Base-by-base conservation (phyloP, 2,888 invertebrate species). In the Lacanobia oleracea region DNA sequence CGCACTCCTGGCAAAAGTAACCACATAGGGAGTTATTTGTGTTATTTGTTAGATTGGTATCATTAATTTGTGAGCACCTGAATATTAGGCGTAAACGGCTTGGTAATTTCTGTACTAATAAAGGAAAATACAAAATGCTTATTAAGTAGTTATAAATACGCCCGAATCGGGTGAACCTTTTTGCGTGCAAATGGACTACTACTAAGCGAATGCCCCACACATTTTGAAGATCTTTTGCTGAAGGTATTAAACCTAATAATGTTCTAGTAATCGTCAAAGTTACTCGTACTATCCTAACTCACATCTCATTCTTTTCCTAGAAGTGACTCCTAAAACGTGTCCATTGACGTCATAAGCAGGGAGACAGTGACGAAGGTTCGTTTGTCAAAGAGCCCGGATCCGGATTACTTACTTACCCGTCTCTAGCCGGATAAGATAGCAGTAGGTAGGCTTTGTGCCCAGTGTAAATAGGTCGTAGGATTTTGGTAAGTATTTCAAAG, bases 321-420 rank as follows among this genome's bases (percentile, higher is more conserved):
- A 54, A 62, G 14, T 43, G n/a, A 33, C 37, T 54, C 9, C 23
- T 56, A 40, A 37, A 61, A 33, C 33, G 51, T 64, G 56, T 57
- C 43, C 27, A 43, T 65, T 75, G 48, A 48, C 18, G 53, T 81
- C 81, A 69, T 66, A 33, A 59, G 23, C 65, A 62, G 43, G 3
- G 9, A 1, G 77, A 66, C 81, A 66, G 71, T 81, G 78, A 78
- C 53, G 65, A 66, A 59, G 81, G 78, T 81, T 21, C 71, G 64
- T 48, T 63, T 57, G 68, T 27, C 40, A 64, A 69, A 69, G 64
- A 53, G 12, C 18, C n/a, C 12, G 2, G 23, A 70, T 40, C 54
- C 45, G 40, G 77, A 65, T 78, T 50, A 72, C 43, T 59, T 45
- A 62, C 56, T 76, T 59, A 45, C 40, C 57, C 50, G 59, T 72